Evolutionary conservation across 1,140 invertebrate species (phyloP).

Genomic region (Limonius californicus): DNA sequence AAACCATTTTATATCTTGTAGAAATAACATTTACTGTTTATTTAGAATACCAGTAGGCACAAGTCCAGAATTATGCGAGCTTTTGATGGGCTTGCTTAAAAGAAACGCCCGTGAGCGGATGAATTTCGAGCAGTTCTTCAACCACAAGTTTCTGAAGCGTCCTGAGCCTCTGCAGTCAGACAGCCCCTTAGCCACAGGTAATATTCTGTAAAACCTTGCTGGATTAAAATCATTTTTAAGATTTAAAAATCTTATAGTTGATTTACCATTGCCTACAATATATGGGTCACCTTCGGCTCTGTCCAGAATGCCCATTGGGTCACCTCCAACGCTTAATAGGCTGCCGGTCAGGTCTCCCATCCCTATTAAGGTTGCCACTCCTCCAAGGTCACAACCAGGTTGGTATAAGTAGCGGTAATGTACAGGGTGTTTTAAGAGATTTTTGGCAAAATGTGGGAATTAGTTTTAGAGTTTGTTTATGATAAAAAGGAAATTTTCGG

Average conservation of each 20-base stretch:
- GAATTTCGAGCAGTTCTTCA: conserved; percentile 93
- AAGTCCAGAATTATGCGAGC: conserved; percentile 81
- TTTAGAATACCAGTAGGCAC: conserved; percentile 89
- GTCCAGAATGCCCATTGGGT: neutral
- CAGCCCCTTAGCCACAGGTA: conserved; percentile 40
- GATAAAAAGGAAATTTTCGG: too few species aligned
- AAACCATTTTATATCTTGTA: too few species aligned
- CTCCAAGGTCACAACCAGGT: conserved; percentile 38
- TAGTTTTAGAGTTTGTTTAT: neutral
- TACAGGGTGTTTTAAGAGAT: too few species aligned
- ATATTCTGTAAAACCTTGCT: conserved; percentile 2
- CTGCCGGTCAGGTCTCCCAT: conserved; percentile 29
- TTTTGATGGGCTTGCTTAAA: conserved; percentile 82
- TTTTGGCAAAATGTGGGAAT: neutral
- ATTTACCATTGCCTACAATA: conserved; percentile 37
- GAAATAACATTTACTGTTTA: neutral
- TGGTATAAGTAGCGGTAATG: conserved; percentile 9
- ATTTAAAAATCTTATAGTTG: conserved; percentile 18
- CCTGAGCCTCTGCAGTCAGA: conserved; percentile 48
- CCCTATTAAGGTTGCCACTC: conserved; percentile 32
- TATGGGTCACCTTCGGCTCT: conserved; percentile 35
- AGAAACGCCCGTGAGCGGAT: conserved; percentile 93
- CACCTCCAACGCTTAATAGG: neutral
- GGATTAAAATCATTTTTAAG: neutral
- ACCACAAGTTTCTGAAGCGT: conserved; percentile 82